These are phyloP conservation scores for Rissa tridactyla DNA, from an alignment of 2,113 vertebrate species.

Conservation along the genomic window DNA sequence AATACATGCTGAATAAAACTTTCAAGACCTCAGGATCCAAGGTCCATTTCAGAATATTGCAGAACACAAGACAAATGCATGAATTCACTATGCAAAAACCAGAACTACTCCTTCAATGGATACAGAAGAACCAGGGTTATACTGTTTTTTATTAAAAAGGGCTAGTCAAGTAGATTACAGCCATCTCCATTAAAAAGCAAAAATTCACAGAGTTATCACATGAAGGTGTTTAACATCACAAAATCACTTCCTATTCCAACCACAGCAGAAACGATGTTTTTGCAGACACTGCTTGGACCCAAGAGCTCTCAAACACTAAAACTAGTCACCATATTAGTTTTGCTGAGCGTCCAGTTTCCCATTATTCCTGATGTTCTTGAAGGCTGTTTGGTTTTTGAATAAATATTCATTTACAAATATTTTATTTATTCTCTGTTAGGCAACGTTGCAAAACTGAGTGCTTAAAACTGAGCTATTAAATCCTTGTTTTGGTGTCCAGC, in stretches of 20 bases:
- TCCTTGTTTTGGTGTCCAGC: not conserved
- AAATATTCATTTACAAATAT: not conserved
- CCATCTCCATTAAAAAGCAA: not conserved
- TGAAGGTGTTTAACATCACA: not conserved
- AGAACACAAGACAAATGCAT: not conserved
- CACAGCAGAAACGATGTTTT: not conserved
- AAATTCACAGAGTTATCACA: not conserved
- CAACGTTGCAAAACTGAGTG: not conserved
- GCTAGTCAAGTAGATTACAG: not conserved
- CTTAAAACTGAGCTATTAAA: not conserved
- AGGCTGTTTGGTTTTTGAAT: not conserved
- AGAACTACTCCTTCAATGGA: not conserved
- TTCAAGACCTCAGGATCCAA: not conserved
- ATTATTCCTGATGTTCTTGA: not conserved
- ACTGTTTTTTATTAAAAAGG: not conserved
- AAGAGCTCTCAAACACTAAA: not conserved
- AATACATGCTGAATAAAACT: conserved; percentile 19
- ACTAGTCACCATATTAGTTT: not conserved
- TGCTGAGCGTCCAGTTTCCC: not conserved
- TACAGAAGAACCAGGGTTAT: not conserved
- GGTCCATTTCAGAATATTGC: not conserved
- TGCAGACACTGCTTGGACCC: not conserved
- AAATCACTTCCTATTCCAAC: not conserved
- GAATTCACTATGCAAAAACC: not conserved
- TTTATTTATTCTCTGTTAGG: not conserved